A percentile compares a stretch with the other conserved stretches of the same genome.
phyloP scores from a whole-genome alignment of 2,797 vertebrate species.

The Takifugu rubripes region DNA sequence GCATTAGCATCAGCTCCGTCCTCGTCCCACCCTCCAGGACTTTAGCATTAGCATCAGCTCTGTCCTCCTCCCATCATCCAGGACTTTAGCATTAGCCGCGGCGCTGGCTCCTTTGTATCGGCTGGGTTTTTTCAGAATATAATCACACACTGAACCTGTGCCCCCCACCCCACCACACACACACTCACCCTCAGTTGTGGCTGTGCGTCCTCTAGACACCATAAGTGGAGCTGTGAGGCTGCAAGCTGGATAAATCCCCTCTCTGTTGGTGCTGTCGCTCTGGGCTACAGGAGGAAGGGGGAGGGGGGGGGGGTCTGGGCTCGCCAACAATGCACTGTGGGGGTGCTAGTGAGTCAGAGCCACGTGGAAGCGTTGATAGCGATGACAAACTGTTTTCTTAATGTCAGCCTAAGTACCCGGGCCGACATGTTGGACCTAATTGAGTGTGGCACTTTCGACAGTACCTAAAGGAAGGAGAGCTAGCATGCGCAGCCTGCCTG shows the following conservation, averaged over 20 bases:
- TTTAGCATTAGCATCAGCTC: too few species aligned
- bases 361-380: constrained; percentile 51
- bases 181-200: constrained; percentile 25
- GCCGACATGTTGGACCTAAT: constrained; percentile 53
- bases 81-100: too few species aligned
- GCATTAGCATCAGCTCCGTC: too few species aligned
- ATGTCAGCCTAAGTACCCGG: constrained; percentile 53
- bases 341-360: constrained; percentile 53
- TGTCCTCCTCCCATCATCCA: too few species aligned
- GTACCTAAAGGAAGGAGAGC: constrained; percentile 38
- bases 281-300: constrained; percentile 32
- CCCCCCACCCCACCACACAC: constrained; percentile 33
- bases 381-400: constrained; percentile 52
- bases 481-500: constrained; percentile 21
- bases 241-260: constrained; percentile 48
- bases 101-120: too few species aligned
- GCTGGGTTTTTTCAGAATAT: too few species aligned
- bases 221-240: constrained; percentile 45
- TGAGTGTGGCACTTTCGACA: constrained; percentile 53
- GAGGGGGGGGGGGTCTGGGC: constrained; percentile 10
- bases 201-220: constrained; percentile 31
- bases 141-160: constrained; percentile 22
- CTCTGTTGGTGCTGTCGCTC: constrained; percentile 45
- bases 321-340: constrained; percentile 46
- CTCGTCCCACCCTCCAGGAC: too few species aligned